These are phyloP conservation scores for Choristoneura rosaceana DNA, from an alignment of 2,888 invertebrate species.

Conservation along the genomic window DNA sequence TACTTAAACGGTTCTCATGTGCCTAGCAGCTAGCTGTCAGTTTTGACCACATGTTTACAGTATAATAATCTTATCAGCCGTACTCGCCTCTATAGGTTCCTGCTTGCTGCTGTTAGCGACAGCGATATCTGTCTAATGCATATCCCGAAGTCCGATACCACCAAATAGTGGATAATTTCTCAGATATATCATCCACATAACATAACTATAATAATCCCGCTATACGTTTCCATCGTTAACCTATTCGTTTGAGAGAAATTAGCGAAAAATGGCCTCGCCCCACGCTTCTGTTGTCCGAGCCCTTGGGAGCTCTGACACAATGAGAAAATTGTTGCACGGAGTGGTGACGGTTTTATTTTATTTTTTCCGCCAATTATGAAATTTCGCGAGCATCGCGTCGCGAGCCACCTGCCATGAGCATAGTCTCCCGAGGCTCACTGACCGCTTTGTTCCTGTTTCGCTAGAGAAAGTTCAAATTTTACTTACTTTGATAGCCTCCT, in stretches of 20 bases:
- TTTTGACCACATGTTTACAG: too few species aligned
- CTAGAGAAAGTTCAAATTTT: slow-evolving; percentile 68
- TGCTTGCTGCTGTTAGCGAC: slow-evolving; percentile 16
- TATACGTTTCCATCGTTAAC: slow-evolving; percentile 7
- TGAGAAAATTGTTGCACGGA: slow-evolving; percentile 76
- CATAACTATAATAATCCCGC: background rate
- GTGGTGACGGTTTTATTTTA: slow-evolving; percentile 68
- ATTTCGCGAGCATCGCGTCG: slow-evolving; percentile 68
- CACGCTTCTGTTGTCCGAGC: slow-evolving; percentile 77
- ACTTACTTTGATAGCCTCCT: slow-evolving; percentile 54
- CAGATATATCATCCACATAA: background rate
- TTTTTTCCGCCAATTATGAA: slow-evolving; percentile 75
- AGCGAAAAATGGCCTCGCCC: slow-evolving; percentile 67
- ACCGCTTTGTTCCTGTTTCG: slow-evolving; percentile 60
- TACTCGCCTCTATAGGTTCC: slow-evolving; percentile 10
- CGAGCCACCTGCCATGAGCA: slow-evolving; percentile 67
- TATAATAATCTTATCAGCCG: background rate
- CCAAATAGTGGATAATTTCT: background rate
- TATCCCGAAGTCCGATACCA: slow-evolving; percentile 11
- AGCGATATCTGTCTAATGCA: slow-evolving; percentile 31
- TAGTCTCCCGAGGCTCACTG: slow-evolving; percentile 58
- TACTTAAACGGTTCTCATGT: too few species aligned
- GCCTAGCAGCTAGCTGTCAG: too few species aligned
- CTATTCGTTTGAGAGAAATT: slow-evolving; percentile 64
- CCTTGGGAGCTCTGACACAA: slow-evolving; percentile 74